Evolutionary conservation across 2,113 vertebrate genomes (phyloP).

Genomic region (Pyxicephalus adspersus): DNA sequence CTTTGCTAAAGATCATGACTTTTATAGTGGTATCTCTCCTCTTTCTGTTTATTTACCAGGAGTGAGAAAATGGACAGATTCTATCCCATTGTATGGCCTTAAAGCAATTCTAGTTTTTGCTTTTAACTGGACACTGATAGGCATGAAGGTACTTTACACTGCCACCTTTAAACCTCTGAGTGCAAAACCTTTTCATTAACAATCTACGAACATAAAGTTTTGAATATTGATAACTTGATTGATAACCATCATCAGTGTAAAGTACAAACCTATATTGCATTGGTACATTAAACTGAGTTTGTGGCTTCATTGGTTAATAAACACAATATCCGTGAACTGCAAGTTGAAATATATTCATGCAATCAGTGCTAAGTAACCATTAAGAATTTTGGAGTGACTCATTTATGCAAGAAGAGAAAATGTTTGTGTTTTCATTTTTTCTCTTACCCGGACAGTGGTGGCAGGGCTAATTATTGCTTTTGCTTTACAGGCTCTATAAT

Average conservation of each 20-base stretch:
- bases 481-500: slow-evolving; percentile 12
- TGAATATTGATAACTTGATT: no score
- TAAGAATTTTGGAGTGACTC: slow-evolving; percentile 8
- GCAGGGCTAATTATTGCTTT: slow-evolving; percentile 38
- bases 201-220: no score
- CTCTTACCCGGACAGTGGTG: not conserved
- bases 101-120: no score
- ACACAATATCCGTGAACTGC: not conserved
- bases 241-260: not conserved
- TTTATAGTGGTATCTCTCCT: no score
- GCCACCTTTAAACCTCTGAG: no score
- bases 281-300: not conserved
- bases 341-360: not conserved
- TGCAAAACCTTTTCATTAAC: no score
- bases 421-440: slow-evolving; percentile 3
- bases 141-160: no score
- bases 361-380: not conserved
- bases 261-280: not conserved
- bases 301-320: not conserved
- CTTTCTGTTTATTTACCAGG: no score
- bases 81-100: no score
- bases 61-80: no score
- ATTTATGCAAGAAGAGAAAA: slow-evolving; percentile 18
- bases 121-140: no score
- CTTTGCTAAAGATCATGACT: no score